Evolutionary conservation across 2,113 vertebrate genomes (phyloP).

Genomic region (Oceanodroma tethys): DNA sequence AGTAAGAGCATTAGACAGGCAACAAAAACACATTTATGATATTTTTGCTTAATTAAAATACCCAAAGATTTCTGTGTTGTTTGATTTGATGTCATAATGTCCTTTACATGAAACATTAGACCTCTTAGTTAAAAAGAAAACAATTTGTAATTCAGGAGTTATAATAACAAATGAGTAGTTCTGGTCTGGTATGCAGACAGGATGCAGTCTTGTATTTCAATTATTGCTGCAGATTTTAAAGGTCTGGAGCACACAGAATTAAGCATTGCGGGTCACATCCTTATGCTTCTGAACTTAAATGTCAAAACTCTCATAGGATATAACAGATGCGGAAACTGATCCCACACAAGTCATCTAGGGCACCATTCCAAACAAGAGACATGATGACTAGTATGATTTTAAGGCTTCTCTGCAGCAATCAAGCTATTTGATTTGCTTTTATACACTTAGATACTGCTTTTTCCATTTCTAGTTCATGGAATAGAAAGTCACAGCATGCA

Average conservation of each 20-base stretch:
- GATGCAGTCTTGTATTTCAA: not conserved
- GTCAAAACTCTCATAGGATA: not conserved
- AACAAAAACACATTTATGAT: not conserved
- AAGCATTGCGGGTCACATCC: not conserved
- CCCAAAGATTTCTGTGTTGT: not conserved
- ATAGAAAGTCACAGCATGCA: not conserved
- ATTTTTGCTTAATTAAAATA: not conserved
- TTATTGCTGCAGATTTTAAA: not conserved
- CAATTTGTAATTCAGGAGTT: not conserved
- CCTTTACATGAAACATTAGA: not conserved
- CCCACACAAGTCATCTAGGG: not conserved
- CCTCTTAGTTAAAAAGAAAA: not conserved
- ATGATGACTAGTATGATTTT: not conserved
- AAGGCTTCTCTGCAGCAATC: not conserved
- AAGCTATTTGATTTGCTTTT: not conserved
- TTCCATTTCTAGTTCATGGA: not conserved
- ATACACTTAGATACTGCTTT: not conserved
- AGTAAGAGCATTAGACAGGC: not conserved
- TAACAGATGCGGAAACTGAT: not conserved
- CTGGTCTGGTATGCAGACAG: not conserved
- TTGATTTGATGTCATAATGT: not conserved
- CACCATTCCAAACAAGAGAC: not conserved
- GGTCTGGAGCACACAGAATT: not conserved
- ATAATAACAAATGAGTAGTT: not conserved
- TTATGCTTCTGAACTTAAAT: not conserved